Evolutionary conservation across 2,797 vertebrate species (phyloP), one percentile per base, ranked within the genome.

Genomic region (Urosaurus nigricauda): DNA sequence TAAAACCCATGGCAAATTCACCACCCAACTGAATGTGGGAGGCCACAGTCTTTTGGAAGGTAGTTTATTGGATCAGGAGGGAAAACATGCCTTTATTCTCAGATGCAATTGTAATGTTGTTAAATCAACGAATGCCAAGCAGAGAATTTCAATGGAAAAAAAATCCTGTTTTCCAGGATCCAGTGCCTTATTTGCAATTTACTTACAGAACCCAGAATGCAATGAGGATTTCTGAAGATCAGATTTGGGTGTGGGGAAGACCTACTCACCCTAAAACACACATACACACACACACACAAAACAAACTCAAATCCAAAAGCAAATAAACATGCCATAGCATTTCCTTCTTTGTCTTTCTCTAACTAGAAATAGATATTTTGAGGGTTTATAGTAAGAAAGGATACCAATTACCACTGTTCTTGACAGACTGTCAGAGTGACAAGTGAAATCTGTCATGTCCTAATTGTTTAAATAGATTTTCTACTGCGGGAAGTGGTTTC

Each of bases 301-400:
- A 7, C 47, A n/a, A n/a, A n/a, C 47, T 7, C 47, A 51, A 51
- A 51, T 7, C 47, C 47, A 51, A 51, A 51, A 51, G 47, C 29
- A 82, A 80, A 21, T 16, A 3, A n/a, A 79, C 1, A 8, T 24
- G 13, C 5, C 83, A 74, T 68, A 85, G 79, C 85, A 83, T 86
- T 84, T 93, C 84, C 56, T 85, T 56, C 78, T 91, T 75, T 0
- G 0, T 83, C 88, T 47, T 77, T 91, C 68, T 70, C 47, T 93
- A 79, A 92, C 40, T 92, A 93, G 87, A 92, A 65, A 40, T 82
- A 14, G n/a, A 7, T 84, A 29, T 37, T 85, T 88, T 74, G 74
- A 84, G 84, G 89, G 77, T 70, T 60, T 75, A 94, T 91, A 85
- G 88, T 89, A 73, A 85, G 79, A 87, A 70, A 89, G 2, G 88